Conservation (phyloP, 2,888 invertebrate species). For the Pimpla rufipes region DNA sequence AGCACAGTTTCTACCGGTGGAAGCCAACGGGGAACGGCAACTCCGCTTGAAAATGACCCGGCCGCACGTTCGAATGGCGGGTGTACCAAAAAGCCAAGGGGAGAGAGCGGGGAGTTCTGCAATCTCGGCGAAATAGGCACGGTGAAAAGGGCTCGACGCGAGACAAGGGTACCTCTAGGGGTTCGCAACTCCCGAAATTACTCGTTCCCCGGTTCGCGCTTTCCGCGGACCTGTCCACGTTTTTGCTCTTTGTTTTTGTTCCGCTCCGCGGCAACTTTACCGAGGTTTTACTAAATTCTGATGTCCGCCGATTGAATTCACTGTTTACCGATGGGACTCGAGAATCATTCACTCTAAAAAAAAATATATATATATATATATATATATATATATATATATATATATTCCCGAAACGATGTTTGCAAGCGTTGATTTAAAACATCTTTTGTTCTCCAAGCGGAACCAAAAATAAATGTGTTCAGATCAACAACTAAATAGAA, state of each 20-base stretch:
- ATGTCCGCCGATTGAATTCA: background rate
- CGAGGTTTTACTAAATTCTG: slow-evolving; percentile 38
- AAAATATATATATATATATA: too few species aligned
- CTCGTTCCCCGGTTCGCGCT: slow-evolving; percentile 44
- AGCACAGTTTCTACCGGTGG: slow-evolving; percentile 33
- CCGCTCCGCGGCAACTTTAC: slow-evolving; percentile 4
- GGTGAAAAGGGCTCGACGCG: slow-evolving; percentile 63
- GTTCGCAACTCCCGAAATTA: slow-evolving; percentile 62
- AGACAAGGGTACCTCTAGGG: slow-evolving; percentile 63
- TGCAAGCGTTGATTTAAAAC: too few species aligned
- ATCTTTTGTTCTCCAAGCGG: too few species aligned
- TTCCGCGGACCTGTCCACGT: background rate
- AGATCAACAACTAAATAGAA: too few species aligned
- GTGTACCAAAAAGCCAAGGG: slow-evolving; percentile 12
- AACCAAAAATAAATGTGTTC: too few species aligned
- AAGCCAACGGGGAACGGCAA: slow-evolving; percentile 49
- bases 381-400: too few species aligned
- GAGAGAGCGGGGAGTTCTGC: slow-evolving; percentile 29
- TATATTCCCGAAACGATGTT: too few species aligned
- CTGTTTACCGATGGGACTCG: background rate
- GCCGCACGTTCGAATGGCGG: slow-evolving; percentile 51
- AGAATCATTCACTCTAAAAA: too few species aligned
- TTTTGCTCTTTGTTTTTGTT: slow-evolving; percentile 1
- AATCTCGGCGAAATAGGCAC: slow-evolving; percentile 66
- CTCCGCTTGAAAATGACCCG: slow-evolving; percentile 57